Evolutionary conservation across 2,888 invertebrate genomes (phyloP).

Genomic region (Cyclophora albipunctata): DNA sequence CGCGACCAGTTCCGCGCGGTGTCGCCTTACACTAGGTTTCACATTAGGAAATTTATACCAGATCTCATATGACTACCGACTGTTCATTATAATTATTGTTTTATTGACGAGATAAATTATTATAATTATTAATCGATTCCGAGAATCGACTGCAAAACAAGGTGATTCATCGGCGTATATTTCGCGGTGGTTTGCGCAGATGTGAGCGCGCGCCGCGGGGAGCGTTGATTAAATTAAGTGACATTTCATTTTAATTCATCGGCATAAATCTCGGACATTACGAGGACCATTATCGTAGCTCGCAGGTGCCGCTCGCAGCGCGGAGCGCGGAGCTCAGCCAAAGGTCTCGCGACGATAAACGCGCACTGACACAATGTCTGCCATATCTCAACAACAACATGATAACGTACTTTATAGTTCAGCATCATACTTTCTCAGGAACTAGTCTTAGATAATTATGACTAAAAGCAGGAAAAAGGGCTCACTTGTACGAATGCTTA

Average conservation of each 20-base stretch:
- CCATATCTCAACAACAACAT: slow-evolving; percentile 16
- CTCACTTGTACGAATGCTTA: too few species aligned
- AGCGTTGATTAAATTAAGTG: slow-evolving; percentile 64
- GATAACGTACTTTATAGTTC: slow-evolving; percentile 10
- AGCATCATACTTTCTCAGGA: slow-evolving; percentile 7
- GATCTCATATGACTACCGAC: slow-evolving; percentile 67
- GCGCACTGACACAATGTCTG: slow-evolving; percentile 44
- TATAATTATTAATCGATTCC: slow-evolving; percentile 66
- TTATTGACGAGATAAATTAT: slow-evolving; percentile 68
- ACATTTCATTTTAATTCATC: slow-evolving; percentile 66
- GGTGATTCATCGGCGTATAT: slow-evolving; percentile 60
- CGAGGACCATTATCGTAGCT: slow-evolving; percentile 47
- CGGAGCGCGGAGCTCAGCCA: slow-evolving; percentile 33
- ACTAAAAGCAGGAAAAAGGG: too few species aligned
- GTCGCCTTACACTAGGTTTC: slow-evolving; percentile 70
- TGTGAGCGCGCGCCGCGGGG: slow-evolving; percentile 52
- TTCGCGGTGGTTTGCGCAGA: slow-evolving; percentile 41
- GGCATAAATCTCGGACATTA: slow-evolving; percentile 60
- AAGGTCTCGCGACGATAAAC: slow-evolving; percentile 45
- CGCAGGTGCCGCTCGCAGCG: slow-evolving; percentile 34
- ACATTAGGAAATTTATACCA: slow-evolving; percentile 74
- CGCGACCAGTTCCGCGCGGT: slow-evolving; percentile 54
- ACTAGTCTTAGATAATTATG: too few species aligned
- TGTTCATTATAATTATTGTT: slow-evolving; percentile 72
- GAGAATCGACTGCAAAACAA: slow-evolving; percentile 69